These are phyloP conservation scores for Stegana nigrithorax DNA, from an alignment of 2,888 invertebrate species.

Conservation along the genomic window DNA sequence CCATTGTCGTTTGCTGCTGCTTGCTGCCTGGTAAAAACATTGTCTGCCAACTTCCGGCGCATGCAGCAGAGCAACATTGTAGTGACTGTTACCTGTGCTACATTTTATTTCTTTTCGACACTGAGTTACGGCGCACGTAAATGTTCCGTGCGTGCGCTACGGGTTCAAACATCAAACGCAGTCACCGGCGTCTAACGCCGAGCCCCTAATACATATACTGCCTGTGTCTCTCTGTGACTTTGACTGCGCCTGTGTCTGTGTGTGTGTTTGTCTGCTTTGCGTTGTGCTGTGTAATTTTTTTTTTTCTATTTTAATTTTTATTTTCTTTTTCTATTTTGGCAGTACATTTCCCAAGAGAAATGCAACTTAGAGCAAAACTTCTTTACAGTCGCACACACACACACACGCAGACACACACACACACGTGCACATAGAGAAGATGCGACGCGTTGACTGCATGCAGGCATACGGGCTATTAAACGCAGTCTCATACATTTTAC, in stretches of 20 bases:
- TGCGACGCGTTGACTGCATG: no score
- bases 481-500: slow-evolving; percentile 57
- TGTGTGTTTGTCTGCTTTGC: no score
- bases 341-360: slow-evolving; percentile 1
- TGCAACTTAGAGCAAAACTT: background rate
- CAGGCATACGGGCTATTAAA: slow-evolving; percentile 15
- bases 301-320: no score
- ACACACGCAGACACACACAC: no score
- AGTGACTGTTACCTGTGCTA: no score
- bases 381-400: no score
- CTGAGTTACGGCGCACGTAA: background rate
- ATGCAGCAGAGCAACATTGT: background rate
- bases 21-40: slow-evolving; percentile 29
- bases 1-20: slow-evolving; percentile 37
- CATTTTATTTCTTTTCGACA: no score
- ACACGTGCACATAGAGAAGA: background rate
- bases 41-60: slow-evolving; percentile 3
- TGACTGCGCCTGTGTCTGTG: no score
- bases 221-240: background rate
- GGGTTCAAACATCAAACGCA: slow-evolving; percentile 3
- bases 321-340: background rate
- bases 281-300: no score
- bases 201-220: background rate
- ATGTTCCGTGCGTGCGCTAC: background rate
- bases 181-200: background rate